These are phyloP conservation scores for Micromesistius poutassou DNA, from an alignment of 2,797 vertebrate species.

Conservation along the genomic window DNA sequence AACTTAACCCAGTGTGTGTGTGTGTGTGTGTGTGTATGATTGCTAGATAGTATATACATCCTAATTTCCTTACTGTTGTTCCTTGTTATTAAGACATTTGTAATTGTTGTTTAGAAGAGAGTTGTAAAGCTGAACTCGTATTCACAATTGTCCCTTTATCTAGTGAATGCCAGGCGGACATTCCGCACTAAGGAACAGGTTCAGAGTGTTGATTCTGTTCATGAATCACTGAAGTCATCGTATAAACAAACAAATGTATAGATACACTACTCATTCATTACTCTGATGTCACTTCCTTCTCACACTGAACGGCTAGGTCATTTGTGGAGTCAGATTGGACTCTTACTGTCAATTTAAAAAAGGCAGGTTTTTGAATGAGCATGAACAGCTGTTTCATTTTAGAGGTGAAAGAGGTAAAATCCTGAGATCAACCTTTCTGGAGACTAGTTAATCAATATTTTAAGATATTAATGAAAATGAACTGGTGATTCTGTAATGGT, in stretches of 20 bases:
- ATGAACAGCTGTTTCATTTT: background rate
- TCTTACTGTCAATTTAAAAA: background rate
- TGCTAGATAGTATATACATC: background rate
- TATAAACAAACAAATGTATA: background rate
- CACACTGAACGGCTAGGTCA: background rate
- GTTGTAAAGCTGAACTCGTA: background rate
- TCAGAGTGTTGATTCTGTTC: background rate
- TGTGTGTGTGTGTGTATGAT: background rate
- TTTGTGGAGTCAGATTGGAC: background rate
- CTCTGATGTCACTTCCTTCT: conserved; percentile 1
- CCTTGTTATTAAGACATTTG: background rate
- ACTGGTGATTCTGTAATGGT: background rate
- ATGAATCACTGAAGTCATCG: background rate
- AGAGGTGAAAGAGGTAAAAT: background rate
- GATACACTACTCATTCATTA: background rate
- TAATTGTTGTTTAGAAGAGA: background rate
- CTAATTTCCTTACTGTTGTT: background rate
- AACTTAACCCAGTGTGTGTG: background rate
- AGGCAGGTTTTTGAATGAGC: background rate
- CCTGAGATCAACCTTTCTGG: background rate
- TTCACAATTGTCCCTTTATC: background rate
- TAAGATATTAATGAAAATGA: background rate
- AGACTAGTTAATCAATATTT: background rate
- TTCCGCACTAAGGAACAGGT: background rate
- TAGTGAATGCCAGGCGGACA: background rate